Evolutionary conservation across 2,113 vertebrate species (phyloP), one percentile per base, ranked within the genome.

Genomic region (Oreocharis arfaki): DNA sequence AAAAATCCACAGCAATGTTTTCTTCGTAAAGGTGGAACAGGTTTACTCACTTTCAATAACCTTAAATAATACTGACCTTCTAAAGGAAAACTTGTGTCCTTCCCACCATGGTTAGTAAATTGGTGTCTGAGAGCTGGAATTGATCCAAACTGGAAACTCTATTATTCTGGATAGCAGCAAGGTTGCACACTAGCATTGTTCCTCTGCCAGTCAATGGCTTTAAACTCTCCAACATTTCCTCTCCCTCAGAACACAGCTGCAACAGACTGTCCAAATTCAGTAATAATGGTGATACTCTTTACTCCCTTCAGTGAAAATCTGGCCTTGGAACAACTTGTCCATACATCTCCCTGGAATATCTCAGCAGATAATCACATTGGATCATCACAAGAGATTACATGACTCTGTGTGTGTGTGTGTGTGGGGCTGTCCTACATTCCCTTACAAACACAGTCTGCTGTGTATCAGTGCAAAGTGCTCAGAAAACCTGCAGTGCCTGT

Each of bases 11-110:
- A 24, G 90, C 92, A 87, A 26, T 52, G 22, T 89, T 87, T 94
- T 75, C 90, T 74, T 92, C 68, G 37, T 32, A 56, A 61, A 93
- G 83, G 70, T 89, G 76, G n/a, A 86, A 90, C 53, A 90, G 42
- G 56, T 80, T 74, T 53, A 52, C 84, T 86, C 10, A 13, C 64
- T 94, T 93, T 90, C 94, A 70, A 89, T 84, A 94, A 84, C 42
- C 74, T 89, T 91, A 90, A 94, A 91, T 30, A 53, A 94, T 65
- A 90, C 7, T 26, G 67, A 87, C 84, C 87, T 94, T 89, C 74
- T 57, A 47, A 47, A 89, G 60, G 37, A 86, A 84, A 85, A 47
- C 50, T 70, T 0, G 0, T 26, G 68, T 87, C 68, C 83, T 92
- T 86, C 46, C n/a, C 68, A 59, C 26, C 11, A 15, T 3, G 16